These are phyloP conservation scores for Aricia artaxerxes DNA, from an alignment of 2,888 invertebrate genomes.

Conservation along the genomic window DNA sequence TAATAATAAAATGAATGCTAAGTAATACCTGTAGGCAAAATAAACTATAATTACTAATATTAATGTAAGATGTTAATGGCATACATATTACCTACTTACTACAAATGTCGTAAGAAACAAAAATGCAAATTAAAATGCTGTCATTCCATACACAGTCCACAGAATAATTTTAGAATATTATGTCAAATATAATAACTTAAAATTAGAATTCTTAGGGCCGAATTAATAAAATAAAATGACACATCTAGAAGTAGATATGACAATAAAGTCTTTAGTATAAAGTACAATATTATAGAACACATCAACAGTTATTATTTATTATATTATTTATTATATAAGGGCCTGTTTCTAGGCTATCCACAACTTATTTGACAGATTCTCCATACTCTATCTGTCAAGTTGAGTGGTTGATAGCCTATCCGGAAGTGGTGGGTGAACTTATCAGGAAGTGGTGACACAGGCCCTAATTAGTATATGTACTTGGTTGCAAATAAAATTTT, in stretches of 20 bases:
- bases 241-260: neutral
- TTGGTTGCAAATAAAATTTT: too few relatives aligned
- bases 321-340: too few relatives aligned
- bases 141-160: neutral
- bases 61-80: neutral
- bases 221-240: neutral
- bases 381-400: too few relatives aligned
- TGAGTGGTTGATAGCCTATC: too few relatives aligned
- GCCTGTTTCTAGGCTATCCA: too few relatives aligned
- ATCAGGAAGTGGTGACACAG: too few relatives aligned
- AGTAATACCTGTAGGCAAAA: neutral
- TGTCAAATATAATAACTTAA: neutral
- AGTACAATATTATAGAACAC: neutral
- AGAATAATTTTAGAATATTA: neutral
- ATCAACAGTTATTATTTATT: too few relatives aligned
- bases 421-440: too few relatives aligned
- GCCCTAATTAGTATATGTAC: too few relatives aligned
- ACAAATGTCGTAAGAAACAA: neutral
- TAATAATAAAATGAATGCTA: neutral
- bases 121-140: slow-evolving; percentile 6
- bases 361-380: too few relatives aligned
- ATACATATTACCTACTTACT: neutral
- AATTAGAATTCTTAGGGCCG: neutral
- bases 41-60: neutral
- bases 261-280: neutral